Evolutionary conservation across 2,797 vertebrate genomes (phyloP), one percentile per base, ranked within the genome.

Genomic region (Galaxias olidus): DNA sequence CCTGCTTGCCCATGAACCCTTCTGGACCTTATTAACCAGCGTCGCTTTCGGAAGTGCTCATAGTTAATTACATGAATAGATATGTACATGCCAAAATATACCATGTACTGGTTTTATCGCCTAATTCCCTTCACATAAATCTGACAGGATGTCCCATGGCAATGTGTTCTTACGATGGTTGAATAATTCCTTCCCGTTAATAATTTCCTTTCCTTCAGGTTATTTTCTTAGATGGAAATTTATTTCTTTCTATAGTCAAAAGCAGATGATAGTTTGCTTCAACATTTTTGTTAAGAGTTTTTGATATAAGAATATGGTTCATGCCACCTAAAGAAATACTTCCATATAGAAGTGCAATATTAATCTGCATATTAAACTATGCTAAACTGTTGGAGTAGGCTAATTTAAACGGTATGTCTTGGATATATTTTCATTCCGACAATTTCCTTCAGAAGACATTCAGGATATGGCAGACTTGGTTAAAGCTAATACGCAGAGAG

Each of bases 11-110:
- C 72, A 18, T 60, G 71, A 76, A 84, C 81, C 85, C 84, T 81
- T 72, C 76, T 20, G 85, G 84, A 87, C 78, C 87, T 88, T 85
- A 88, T 91, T 89, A 90, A 85, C 79, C 77, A 72, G 63, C 55
- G 72, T 62, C 65, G 76, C 87, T 84, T 88, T 82, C 83, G 65
- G 83, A 80, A 88, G 82, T 86, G 84, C 84, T 86, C 84, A 80
- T 55, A 77, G 80, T 88, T 91, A 91, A 91, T 91, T 91, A 89
- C 84, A 85, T 68, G 83, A 87, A 88, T 88, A 88, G 86, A 88
- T 86, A 84, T 63, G 83, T 80, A 76, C 78, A 74, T 61, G 53
- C 71, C 80, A 72, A 83, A 89, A 86, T 68, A 78, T 74, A 78
- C 79, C 84, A 88, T 83, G 77, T 84, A 76, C 68, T 54, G 68